phyloP scores from a whole-genome alignment of 2,113 vertebrate genomes.

The Talpa occidentalis region DNA sequence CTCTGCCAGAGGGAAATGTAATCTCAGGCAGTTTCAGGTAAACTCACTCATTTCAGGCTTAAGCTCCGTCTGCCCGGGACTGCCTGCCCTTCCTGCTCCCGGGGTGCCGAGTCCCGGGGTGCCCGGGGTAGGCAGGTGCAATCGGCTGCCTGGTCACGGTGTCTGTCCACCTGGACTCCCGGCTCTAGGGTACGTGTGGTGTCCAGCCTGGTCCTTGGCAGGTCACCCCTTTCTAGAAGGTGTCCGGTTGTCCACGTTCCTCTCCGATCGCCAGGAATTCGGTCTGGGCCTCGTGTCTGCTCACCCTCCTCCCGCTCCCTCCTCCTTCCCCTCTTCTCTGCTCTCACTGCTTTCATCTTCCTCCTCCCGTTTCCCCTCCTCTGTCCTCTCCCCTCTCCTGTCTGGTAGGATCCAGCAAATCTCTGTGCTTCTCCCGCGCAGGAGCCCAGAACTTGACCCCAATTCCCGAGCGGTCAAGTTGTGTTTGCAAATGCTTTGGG shows the following conservation, averaged over 20 bases:
- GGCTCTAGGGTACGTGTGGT: accelerated
- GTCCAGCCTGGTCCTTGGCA: background rate
- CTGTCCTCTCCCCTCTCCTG: background rate
- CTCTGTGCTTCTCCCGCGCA: background rate
- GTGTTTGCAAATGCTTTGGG: slow-evolving; percentile 52
- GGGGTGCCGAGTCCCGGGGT: accelerated
- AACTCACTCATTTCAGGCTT: slow-evolving; percentile 10
- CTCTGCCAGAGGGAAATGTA: slow-evolving; percentile 41
- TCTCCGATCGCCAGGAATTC: background rate
- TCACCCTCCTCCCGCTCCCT: too few species aligned
- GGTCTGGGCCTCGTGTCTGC: background rate
- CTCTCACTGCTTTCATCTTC: background rate
- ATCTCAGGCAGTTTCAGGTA: slow-evolving; percentile 56
- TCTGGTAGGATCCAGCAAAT: background rate
- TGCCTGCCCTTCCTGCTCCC: background rate
- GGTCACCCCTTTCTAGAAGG: background rate
- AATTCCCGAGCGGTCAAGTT: background rate
- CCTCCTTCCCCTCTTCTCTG: too few species aligned
- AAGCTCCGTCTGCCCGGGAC: background rate
- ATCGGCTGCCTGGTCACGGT: accelerated
- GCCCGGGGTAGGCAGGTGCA: accelerated
- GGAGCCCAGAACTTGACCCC: slow-evolving; percentile 60
- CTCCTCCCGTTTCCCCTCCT: background rate
- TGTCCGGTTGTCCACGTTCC: accelerated
- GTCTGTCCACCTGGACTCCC: accelerated